Evolutionary conservation across 2,113 vertebrate genomes (phyloP), one percentile per base, ranked within the genome.

Genomic region (Pseudolaguvia tuberculata): DNA sequence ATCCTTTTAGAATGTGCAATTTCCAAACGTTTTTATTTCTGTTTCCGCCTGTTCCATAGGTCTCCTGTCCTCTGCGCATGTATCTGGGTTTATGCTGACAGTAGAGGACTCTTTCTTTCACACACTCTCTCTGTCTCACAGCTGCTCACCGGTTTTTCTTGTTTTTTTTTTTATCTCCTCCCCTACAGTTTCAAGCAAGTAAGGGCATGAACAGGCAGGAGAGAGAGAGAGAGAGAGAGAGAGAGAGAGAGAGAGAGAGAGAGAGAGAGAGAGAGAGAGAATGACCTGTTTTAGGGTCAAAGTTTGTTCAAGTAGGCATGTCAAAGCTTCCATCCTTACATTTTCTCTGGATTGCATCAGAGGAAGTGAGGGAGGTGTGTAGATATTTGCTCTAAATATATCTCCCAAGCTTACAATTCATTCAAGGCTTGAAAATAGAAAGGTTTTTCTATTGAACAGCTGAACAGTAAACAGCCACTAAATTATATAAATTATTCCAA

Each of bases 111-210:
- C 61, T 71, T 80, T 57, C 62, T 76, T 79, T 71, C 35, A 59
- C 80, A 72, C 59, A 39, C 78, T 68, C 70, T 62, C 73, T 81
- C 85, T 55, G 59, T 35, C 31, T 62, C 57, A 25, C 80, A 62
- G 77, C 86, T 90, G 88, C 88, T 86, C 86, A 87, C 85, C 85
- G 85, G 89, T 88, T 88, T 76, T 80, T 83, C 82, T 85, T 84
- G 85, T 81, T 61, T 74, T 75, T 73, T 75, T 73, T 75, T 72
- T 70, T 77, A 75, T 83, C 87, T 87, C 86, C 88, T 84, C 84
- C 85, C 76, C 77, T 78, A 65, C 80, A 81, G 80, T 84, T 76
- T 75, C 79, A 75, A 68, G 82, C 88, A 87, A 85, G 89, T 89
- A 82, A 75, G 66, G 86, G 78, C 90, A 89, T 82, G 88, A 80